Evolutionary conservation across 1,140 invertebrate genomes (phyloP), one percentile per base, ranked within the genome.

Genomic region (Homarus americanus): DNA sequence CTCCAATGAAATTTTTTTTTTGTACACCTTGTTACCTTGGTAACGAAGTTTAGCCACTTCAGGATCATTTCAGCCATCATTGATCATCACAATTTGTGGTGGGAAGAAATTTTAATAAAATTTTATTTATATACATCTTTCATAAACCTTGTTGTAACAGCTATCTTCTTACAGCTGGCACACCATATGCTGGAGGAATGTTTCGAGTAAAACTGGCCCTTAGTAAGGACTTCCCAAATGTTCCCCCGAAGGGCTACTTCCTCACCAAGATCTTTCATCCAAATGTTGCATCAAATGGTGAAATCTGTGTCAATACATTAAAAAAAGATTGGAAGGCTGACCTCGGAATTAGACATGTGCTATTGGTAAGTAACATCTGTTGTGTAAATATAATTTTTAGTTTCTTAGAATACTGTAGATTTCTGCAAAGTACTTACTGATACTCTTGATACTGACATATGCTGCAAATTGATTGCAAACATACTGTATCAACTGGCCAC

Each of bases 281-380:
- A 44, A 99, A 99, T 96, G 98, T 99, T 93, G 97, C 98, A 17
- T 96, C 96, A 93, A 98, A 97, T 95, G 98, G 98, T 63, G 98
- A 99, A 95, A 99, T 99, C 94, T 99, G 98, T 95, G 98, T 99
- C 0, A 99, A 99, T 95, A 99, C 98, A 83, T 95, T 99, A 82
- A 98, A 99, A 95, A 98, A 98, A 95, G 98, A 99, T 95, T 99
- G 98, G 98, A 98, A 98, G 94, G 96, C 98, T 91, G 97, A 99
- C 95, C 96, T 99, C 93, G 98, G 98, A 94, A 97, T 99, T 86
- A 98, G 98, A 96, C 98, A 99, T 94, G 97, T 99, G 95, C 95
- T 99, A 94, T 94, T 99, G 94, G 97, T 97, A 94, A 95, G 94
- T 95, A 93, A 85, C n/a, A 24, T 58, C 5, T 34, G 28, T 69